Percentiles rank a stretch among this genome's conserved stretches.
Evolutionary conservation across 2,797 vertebrate genomes (phyloP).

Genomic region (Myiotriccus ornatus): DNA sequence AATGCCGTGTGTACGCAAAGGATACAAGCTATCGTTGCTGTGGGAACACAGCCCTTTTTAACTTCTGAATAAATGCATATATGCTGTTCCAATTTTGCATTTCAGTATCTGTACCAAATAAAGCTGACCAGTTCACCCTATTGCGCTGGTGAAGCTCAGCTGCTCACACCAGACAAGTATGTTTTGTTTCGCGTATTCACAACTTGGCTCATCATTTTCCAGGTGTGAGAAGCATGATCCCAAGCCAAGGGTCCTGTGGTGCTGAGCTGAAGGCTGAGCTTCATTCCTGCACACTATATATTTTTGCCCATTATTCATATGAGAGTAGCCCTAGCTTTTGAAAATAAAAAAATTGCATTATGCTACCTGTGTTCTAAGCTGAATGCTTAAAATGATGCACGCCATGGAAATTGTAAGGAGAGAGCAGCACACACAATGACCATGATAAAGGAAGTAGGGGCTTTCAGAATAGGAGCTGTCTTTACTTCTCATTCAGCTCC

Average conservation of each 20-base stretch:
- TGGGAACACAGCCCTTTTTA: constrained; percentile 15
- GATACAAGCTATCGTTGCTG: constrained; percentile 6
- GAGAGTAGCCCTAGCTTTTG: not conserved
- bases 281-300: not conserved
- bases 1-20: not conserved
- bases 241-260: not conserved
- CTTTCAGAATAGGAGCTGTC: not conserved
- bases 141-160: not conserved
- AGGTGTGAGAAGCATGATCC: not conserved
- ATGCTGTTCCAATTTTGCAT: not conserved
- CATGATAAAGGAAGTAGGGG: not conserved
- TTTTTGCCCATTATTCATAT: not conserved
- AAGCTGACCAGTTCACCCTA: not conserved
- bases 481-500: not conserved
- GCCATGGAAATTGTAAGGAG: not conserved
- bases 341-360: not conserved
- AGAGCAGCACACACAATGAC: not conserved
- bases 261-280: not conserved
- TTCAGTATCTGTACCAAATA: not conserved
- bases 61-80: not conserved
- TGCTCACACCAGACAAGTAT: not conserved
- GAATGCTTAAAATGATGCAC: not conserved
- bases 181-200: not conserved
- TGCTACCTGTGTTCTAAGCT: not conserved
- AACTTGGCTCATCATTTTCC: not conserved